phyloP scores from a whole-genome alignment of 2,888 invertebrate species.

The Acanthopleura granulata region DNA sequence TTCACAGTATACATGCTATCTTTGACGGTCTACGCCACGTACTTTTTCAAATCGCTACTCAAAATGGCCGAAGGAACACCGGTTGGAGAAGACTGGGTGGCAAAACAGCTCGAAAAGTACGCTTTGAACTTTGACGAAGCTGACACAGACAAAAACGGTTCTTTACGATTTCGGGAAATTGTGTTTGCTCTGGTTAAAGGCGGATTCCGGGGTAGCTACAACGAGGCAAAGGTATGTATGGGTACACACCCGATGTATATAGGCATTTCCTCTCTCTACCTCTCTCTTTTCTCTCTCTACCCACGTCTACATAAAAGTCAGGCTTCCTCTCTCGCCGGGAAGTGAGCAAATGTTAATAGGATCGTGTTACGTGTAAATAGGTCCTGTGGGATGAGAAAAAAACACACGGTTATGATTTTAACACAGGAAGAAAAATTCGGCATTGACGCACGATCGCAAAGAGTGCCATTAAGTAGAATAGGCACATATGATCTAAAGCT shows the following conservation, averaged over 20 bases:
- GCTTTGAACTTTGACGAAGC: slow-evolving; percentile 49
- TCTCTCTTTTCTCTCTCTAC: no score
- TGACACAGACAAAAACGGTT: slow-evolving; percentile 54
- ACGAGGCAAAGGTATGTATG: slow-evolving; percentile 45
- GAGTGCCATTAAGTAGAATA: no score
- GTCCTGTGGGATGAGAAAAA: no score
- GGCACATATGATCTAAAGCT: no score
- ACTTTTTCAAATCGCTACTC: background rate
- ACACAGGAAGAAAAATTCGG: no score
- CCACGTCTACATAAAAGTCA: no score
- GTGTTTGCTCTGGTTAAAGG: slow-evolving; percentile 38
- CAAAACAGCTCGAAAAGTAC: slow-evolving; percentile 46
- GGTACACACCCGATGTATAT: background rate
- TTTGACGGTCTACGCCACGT: background rate
- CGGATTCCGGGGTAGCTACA: slow-evolving; percentile 51
- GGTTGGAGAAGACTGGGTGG: slow-evolving; percentile 39
- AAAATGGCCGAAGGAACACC: slow-evolving; percentile 17
- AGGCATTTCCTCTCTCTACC: no score
- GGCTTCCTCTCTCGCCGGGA: no score
- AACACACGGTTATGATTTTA: no score
- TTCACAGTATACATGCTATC: background rate
- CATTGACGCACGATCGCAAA: no score
- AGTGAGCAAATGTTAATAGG: no score
- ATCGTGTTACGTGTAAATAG: no score
- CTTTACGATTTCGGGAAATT: slow-evolving; percentile 46